These are phyloP conservation scores for Prunella himalayana DNA, from an alignment of 2,113 vertebrate genomes.

Conservation along the genomic window DNA sequence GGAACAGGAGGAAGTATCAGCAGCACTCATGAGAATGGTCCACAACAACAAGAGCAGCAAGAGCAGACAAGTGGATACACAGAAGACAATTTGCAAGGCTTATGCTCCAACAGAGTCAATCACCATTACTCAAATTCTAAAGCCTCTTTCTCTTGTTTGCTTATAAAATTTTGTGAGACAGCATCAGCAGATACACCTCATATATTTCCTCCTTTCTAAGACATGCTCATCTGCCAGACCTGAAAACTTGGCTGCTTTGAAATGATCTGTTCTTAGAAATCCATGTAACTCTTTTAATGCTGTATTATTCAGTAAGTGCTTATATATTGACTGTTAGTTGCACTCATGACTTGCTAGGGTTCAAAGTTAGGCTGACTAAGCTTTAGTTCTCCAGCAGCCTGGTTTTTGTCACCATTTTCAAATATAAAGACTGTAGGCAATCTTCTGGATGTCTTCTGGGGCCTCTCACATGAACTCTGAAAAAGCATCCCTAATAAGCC, in stretches of 20 bases:
- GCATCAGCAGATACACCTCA: neutral
- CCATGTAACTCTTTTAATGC: neutral
- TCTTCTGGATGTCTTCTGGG: neutral
- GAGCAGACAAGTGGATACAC: rapidly evolving
- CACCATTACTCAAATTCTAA: neutral
- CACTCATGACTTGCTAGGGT: neutral
- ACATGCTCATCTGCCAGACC: neutral
- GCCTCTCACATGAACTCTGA: neutral
- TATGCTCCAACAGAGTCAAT: neutral
- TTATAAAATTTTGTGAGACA: neutral
- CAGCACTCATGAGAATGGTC: neutral
- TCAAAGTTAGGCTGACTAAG: neutral
- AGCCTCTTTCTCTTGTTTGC: neutral
- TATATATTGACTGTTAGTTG: neutral
- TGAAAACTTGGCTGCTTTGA: neutral
- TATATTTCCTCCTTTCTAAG: neutral
- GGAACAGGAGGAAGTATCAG: neutral
- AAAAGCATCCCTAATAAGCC: neutral
- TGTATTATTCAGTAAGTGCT: neutral
- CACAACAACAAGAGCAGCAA: neutral
- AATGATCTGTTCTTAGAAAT: neutral
- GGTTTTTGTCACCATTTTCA: neutral
- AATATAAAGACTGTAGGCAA: neutral
- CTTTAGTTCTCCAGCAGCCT: neutral
- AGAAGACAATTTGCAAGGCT: neutral